Base-by-base conservation (phyloP, 2,797 vertebrate species). In the Avahi laniger region DNA sequence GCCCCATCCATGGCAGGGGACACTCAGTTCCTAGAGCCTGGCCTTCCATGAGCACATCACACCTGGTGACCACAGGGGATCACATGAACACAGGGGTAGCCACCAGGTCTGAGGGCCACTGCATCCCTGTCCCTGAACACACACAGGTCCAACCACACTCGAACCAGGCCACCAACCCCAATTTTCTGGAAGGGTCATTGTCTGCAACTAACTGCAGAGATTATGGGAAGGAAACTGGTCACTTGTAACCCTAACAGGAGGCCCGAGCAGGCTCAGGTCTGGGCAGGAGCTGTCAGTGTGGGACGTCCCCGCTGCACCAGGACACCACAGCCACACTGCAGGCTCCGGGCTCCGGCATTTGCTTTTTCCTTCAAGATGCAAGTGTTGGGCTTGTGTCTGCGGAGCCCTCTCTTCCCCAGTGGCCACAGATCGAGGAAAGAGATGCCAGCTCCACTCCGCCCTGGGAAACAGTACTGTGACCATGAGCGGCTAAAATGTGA, bases 321-420 rank as follows among this genome's bases (percentile, higher is more conserved):
- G 33, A 13, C 9, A 6, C 43, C 2, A 4, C 0, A 75, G 79
- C 20, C 35, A 5, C 0, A 15, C 59, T 4, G 2, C 17, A 2
- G 63, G 41, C 54, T 15, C 24, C 6, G 26, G 41, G 26, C 35
- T 46, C 5, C 0, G 0, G 43, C 35, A 4, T 20, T 8, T 13
- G 5, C 18, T 13, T 54, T 38, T 20, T 57, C 35, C 72, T 79
- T 30, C 48, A 22, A 0, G 0, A 24, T 50, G 38, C 22, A 38
- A 14, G 41, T 4, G 4, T 28, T 1, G 11, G 52, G 65, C 33
- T 54, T 13, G 26, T 4, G 13, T 35, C 72, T 80, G 84, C 3
- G n/a, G 20, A 43, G 35, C n/a, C 26, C 22, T 33, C 10, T 4
- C 3, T 3, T 3, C 15, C 30, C n/a, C 52, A 14, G 4, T 0